phyloP scores from a whole-genome alignment of 23 tunicate genomes.

The Halocynthia aurantium region DNA sequence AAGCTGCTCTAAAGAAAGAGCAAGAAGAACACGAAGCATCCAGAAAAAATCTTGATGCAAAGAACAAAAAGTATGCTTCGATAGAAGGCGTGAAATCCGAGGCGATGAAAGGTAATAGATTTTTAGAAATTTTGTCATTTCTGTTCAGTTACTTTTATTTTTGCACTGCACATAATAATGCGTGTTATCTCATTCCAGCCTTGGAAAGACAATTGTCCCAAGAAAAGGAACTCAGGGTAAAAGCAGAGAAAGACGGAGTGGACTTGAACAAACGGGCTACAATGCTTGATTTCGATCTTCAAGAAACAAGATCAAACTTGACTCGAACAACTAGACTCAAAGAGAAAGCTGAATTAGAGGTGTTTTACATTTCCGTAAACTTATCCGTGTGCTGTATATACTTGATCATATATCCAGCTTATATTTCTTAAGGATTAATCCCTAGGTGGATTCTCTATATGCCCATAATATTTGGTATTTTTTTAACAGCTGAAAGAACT shows the following conservation, averaged over 20 bases:
- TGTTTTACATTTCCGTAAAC: neutral
- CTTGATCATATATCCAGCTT: too few species aligned
- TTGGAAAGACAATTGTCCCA: constrained; percentile 48
- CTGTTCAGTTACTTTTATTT: neutral
- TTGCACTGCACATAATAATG: neutral
- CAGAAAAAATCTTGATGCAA: constrained; percentile 32
- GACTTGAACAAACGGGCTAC: constrained; percentile 48
- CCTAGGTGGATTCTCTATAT: neutral
- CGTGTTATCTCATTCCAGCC: constrained; percentile 23
- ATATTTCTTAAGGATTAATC: neutral
- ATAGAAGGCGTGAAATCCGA: constrained; percentile 85
- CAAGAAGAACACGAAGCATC: constrained; percentile 57
- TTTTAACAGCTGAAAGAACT: constrained; percentile 55
- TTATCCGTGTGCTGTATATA: neutral
- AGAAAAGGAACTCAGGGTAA: constrained; percentile 50
- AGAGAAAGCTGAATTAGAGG: constrained; percentile 59
- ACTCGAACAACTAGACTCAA: constrained; percentile 33
- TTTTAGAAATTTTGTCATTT: neutral
- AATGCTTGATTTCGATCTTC: constrained; percentile 67
- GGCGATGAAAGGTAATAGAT: constrained; percentile 57
- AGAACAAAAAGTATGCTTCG: constrained; percentile 72
- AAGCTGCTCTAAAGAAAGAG: constrained; percentile 68
- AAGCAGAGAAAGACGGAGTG: constrained; percentile 46
- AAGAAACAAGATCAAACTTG: constrained; percentile 45
- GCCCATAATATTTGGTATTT: neutral